Percentiles rank a stretch among this genome's conserved stretches.
phyloP scores from a whole-genome alignment of 2,113 vertebrate genomes.

The Papio anubis region DNA sequence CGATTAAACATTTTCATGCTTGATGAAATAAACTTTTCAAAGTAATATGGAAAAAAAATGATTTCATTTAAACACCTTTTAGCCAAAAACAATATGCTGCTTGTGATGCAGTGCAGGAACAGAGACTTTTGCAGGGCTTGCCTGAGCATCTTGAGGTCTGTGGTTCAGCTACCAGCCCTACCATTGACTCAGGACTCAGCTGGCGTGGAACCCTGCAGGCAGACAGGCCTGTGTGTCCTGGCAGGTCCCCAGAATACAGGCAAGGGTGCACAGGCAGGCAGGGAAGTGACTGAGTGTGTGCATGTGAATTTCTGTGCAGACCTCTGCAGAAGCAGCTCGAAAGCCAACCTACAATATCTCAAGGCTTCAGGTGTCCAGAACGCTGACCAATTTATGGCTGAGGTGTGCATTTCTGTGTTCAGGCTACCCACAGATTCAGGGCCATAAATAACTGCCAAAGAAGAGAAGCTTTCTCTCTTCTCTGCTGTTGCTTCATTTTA shows the following conservation, averaged over 20 bases:
- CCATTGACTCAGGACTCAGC: neutral
- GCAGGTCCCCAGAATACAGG: neutral
- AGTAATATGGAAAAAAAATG: constrained; percentile 75
- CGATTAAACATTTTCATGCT: constrained; percentile 72
- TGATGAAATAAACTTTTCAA: constrained; percentile 76
- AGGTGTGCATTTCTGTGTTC: constrained; percentile 62
- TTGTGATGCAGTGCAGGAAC: constrained; percentile 57
- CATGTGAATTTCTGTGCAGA: neutral
- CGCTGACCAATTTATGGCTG: constrained; percentile 50
- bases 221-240: neutral
- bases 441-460: constrained; percentile 45
- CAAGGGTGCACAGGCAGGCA: neutral
- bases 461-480: constrained; percentile 3
- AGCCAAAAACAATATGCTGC: constrained; percentile 51
- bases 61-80: constrained; percentile 77
- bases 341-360: neutral
- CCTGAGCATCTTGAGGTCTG: constrained; percentile 19
- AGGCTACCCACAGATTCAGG: constrained; percentile 51
- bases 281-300: neutral
- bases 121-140: constrained; percentile 52
- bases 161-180: constrained; percentile 20
- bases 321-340: constrained; percentile 5
- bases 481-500: constrained; percentile 25
- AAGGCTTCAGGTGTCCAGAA: constrained; percentile 51
- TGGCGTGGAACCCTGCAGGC: rapidly evolving